Conservation (phyloP, 2,888 invertebrate species). For the Rotaria macrura region DNA sequence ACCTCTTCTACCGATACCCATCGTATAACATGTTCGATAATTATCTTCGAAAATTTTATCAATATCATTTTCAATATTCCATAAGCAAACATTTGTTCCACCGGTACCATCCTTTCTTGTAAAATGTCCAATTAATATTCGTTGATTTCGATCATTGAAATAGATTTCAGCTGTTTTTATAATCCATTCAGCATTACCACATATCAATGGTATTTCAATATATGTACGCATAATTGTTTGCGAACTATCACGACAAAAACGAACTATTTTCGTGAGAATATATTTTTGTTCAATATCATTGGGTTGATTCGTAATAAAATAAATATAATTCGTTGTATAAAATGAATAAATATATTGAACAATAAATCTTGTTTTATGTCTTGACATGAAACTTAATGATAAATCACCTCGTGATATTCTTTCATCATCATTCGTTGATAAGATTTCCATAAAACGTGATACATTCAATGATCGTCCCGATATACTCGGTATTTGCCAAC, state of each 20-base stretch:
- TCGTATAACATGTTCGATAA: slow-evolving; percentile 25
- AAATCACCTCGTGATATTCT: not conserved
- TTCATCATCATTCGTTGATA: not conserved
- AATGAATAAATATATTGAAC: slow-evolving; percentile 30
- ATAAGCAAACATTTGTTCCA: not conserved
- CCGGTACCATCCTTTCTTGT: not conserved
- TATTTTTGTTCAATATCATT: slow-evolving; percentile 14
- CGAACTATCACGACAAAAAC: slow-evolving; percentile 20
- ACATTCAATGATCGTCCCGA: slow-evolving; percentile 21
- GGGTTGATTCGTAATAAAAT: slow-evolving; percentile 30
- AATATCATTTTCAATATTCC: not conserved
- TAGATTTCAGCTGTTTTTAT: not conserved
- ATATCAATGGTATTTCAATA: slow-evolving; percentile 27
- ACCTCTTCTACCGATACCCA: slow-evolving; percentile 17
- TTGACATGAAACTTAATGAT: slow-evolving; percentile 27
- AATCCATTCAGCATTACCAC: not conserved
- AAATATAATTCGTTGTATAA: slow-evolving; percentile 19
- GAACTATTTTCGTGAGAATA: not conserved
- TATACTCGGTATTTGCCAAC: slow-evolving; percentile 25
- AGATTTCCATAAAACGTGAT: slow-evolving; percentile 21
- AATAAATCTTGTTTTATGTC: slow-evolving; percentile 25
- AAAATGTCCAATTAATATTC: slow-evolving; percentile 23
- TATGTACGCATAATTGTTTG: slow-evolving; percentile 26
- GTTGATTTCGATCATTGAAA: not conserved
- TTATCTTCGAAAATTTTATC: slow-evolving; percentile 19